Conservation (phyloP, 2,797 vertebrate species). For the Bradypodion pumilum region DNA sequence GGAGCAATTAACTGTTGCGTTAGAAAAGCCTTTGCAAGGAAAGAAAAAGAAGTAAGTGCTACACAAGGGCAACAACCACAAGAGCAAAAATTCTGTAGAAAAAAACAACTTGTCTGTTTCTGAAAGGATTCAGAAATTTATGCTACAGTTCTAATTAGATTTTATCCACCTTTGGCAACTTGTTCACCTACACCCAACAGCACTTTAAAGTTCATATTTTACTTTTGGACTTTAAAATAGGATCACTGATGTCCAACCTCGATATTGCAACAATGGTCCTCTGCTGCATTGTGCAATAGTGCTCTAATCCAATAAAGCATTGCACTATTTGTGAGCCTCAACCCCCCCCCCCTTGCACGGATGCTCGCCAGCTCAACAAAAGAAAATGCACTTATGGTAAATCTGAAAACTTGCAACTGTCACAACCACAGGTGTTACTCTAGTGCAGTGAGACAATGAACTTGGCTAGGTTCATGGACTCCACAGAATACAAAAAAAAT, state of each 20-base stretch:
- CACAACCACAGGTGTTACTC: too few relatives aligned
- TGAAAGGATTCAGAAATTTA: not conserved
- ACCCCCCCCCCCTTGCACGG: too few relatives aligned
- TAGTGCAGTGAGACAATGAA: too few relatives aligned
- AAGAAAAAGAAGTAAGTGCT: slow-evolving; percentile 6
- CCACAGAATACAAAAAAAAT: too few relatives aligned
- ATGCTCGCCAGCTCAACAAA: too few relatives aligned
- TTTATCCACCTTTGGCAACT: not conserved
- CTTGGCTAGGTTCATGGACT: too few relatives aligned
- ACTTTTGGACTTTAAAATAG: not conserved
- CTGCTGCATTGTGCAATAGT: not conserved
- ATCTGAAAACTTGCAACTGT: too few relatives aligned
- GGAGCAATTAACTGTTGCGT: slow-evolving; percentile 37
- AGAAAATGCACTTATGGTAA: too few relatives aligned
- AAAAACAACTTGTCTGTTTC: not conserved
- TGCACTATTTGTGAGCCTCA: too few relatives aligned
- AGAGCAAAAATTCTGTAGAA: not conserved
- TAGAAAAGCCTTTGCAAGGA: slow-evolving; percentile 7
- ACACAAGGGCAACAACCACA: not conserved
- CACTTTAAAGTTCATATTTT: not conserved
- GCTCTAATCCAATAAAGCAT: too few relatives aligned
- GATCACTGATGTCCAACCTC: not conserved
- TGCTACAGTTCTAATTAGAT: not conserved
- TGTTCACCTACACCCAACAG: not conserved
- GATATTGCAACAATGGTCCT: not conserved